A percentile compares a stretch with the other conserved stretches of the same genome.
These are phyloP conservation scores for Venustaconcha ellipsiformis DNA, from an alignment of 1,140 invertebrate genomes.

Conservation along the genomic window DNA sequence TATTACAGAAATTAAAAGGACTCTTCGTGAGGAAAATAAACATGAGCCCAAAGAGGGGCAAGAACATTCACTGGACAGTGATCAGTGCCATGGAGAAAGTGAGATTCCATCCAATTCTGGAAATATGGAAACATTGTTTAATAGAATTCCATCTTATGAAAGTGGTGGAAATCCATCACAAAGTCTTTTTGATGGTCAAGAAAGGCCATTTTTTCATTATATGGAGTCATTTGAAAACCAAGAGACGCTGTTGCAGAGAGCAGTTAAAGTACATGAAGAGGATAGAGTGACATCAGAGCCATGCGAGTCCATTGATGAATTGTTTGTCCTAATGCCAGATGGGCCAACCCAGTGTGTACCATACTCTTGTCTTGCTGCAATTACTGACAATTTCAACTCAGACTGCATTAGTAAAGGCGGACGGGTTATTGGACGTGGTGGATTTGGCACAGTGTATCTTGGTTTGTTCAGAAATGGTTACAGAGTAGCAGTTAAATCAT, in stretches of 20 bases:
- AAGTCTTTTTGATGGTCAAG: neutral
- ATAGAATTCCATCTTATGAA: conserved; percentile 31
- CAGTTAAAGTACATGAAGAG: neutral
- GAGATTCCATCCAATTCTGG: neutral
- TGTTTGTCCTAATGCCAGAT: too few species aligned
- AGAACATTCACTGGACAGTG: neutral
- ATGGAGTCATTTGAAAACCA: neutral
- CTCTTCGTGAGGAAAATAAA: conserved; percentile 1
- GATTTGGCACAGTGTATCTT: conserved; percentile 79
- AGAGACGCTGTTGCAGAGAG: neutral
- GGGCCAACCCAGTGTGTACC: too few species aligned
- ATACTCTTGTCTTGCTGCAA: too few species aligned
- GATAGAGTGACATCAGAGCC: too few species aligned
- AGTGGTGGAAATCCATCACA: conserved; percentile 24
- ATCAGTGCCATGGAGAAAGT: neutral
- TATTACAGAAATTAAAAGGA: neutral
- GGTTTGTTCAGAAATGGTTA: conserved; percentile 63
- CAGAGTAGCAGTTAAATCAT: conserved; percentile 76
- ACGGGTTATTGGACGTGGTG: conserved; percentile 75
- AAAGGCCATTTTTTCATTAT: too few species aligned
- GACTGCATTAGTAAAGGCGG: conserved; percentile 50
- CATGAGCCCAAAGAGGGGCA: neutral
- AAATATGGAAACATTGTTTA: neutral
- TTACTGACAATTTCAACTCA: conserved; percentile 64
- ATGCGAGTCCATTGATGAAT: too few species aligned